Evolutionary conservation across 2,113 vertebrate genomes (phyloP).

Genomic region (Brienomyrus longianalis): DNA sequence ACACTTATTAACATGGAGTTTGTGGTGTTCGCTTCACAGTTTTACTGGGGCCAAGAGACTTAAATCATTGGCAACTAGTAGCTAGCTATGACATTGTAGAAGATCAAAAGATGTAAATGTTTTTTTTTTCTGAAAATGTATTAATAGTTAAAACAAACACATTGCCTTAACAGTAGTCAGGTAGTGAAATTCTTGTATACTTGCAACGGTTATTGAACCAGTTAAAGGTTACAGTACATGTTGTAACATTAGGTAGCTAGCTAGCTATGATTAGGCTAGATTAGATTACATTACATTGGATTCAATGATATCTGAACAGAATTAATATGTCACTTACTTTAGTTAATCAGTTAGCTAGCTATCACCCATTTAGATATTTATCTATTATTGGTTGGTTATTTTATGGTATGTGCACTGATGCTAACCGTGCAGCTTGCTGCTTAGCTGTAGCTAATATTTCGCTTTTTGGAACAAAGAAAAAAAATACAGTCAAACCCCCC

Average conservation of each 20-base stretch:
- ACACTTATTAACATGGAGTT: not conserved
- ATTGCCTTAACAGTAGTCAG: not conserved
- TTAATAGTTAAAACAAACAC: not conserved
- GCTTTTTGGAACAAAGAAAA: no score
- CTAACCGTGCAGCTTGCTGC: not conserved
- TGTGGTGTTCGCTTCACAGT: no score
- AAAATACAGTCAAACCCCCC: no score
- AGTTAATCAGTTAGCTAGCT: not conserved
- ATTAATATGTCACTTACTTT: not conserved
- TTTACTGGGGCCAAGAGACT: no score
- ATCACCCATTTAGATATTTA: not conserved
- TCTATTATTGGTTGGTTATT: not conserved
- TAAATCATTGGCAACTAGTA: no score
- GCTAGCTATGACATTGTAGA: not conserved
- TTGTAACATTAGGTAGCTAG: not conserved
- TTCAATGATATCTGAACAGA: not conserved
- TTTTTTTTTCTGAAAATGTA: not conserved
- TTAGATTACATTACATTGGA: not conserved
- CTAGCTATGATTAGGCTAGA: not conserved
- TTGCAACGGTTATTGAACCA: not conserved
- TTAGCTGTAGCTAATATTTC: not conserved
- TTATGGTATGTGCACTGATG: not conserved
- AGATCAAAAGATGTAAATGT: not conserved
- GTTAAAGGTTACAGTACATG: not conserved
- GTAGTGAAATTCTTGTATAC: not conserved